Conservation (phyloP, 2,797 vertebrate species). For the Trematomus bernacchii region DNA sequence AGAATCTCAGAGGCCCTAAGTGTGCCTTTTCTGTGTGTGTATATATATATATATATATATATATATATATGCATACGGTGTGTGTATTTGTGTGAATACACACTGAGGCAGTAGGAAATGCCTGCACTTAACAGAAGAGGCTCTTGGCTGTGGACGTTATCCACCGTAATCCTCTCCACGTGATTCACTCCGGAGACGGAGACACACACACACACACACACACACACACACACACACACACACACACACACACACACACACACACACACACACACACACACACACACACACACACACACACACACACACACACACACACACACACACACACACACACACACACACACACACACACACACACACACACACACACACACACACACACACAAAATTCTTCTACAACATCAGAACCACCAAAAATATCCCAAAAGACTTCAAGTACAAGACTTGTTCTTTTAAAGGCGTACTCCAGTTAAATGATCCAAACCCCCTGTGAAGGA, state of each 20-base stretch:
- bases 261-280: neutral
- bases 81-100: constrained; percentile 16
- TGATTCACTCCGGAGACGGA: constrained; percentile 51
- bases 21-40: constrained; percentile 31
- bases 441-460: constrained; percentile 41
- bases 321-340: constrained; percentile 9
- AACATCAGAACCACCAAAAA: constrained; percentile 49
- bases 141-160: constrained; percentile 63
- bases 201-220: constrained; percentile 7
- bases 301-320: neutral
- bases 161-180: constrained; percentile 69
- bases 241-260: constrained; percentile 9
- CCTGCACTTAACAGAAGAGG: constrained; percentile 57
- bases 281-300: constrained; percentile 11
- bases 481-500: constrained; percentile 20
- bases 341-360: constrained; percentile 6
- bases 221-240: constrained; percentile 5
- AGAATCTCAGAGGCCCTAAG: constrained; percentile 43
- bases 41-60: neutral
- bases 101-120: constrained; percentile 51
- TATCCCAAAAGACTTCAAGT: constrained; percentile 42
- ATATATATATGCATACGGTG: neutral
- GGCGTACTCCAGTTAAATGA: constrained; percentile 21
- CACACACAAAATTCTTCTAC: constrained; percentile 25
- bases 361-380: constrained; percentile 2